Base-by-base conservation (phyloP, 2,113 vertebrate species). In the Vanacampus margaritifer region DNA sequence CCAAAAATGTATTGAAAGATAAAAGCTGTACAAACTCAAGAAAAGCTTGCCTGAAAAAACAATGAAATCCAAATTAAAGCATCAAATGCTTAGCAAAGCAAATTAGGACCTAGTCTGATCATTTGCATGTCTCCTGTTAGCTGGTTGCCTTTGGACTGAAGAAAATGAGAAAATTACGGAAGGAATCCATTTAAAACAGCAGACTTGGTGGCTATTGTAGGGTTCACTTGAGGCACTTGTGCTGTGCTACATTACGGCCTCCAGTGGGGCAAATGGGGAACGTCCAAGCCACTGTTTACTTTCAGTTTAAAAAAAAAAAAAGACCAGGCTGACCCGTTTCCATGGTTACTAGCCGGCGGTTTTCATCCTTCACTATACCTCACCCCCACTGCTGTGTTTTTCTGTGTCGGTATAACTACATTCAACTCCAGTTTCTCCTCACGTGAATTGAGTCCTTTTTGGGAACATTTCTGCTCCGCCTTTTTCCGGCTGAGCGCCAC, bases 321-420 rank as follows among this genome's bases (percentile, higher is more conserved):
- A 59, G 79, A 71, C 13, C 0, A 28, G 67, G 79, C 73, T 62
- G 50, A 56, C 69, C 53, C 0, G 84, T 89, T 76, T 66, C 89
- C 89, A 87, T 87, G 81, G 88, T 78, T 72, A 90, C 87, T 10
- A 19, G 45, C 78, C 58, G 73, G 72, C 39, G 67, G 28, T 78
- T 87, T 82, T 84, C 66, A 74, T 68, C 77, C 79, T 69, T 76
- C 78, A 80, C 80, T 83, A 46, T 19, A 79, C 81, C 79, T 81
- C 76, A 73, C 76, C 56, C 62, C 23, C 9, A 65, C 37, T 43
- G 67, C n/a, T 4, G 64, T 67, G 53, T 54, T 71, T 66, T 41
- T 56, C n/a, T 56, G 67, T 23, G 7, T 64, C 79, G 57, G 54
- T 59, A 69, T 82, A 74, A 65, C 82, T 77, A 75, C 76, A 68